These are phyloP conservation scores for Himantopus leucocephalus DNA, from an alignment of 2,113 vertebrate species.

Conservation along the genomic window DNA sequence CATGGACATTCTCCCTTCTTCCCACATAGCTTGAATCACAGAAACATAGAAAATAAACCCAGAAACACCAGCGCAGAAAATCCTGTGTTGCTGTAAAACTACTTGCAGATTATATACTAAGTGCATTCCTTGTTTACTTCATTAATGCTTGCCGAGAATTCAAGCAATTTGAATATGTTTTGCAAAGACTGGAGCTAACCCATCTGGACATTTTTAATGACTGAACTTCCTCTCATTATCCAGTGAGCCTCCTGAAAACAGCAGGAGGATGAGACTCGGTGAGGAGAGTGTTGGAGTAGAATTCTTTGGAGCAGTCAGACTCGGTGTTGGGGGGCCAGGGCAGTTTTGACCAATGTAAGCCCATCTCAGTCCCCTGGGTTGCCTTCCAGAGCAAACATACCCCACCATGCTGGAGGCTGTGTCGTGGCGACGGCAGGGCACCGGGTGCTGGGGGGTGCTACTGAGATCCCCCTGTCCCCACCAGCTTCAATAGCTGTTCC, in stretches of 20 bases:
- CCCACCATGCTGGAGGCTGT: fast-evolving
- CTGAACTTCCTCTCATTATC: not conserved
- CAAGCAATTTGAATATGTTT: not conserved
- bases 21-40: not conserved
- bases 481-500: not conserved
- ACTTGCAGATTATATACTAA: fast-evolving
- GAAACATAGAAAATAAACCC: not conserved
- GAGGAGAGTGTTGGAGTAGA: not conserved
- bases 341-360: not conserved
- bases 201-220: not conserved
- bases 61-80: not conserved
- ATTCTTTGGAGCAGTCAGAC: not conserved
- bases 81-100: not conserved
- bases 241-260: not conserved
- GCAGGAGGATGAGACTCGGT: not conserved
- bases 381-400: not conserved
- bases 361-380: not conserved
- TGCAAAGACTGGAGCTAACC: not conserved
- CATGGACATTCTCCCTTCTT: not conserved
- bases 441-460: not conserved
- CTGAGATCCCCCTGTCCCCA: not conserved
- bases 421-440: fast-evolving
- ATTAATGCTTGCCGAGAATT: not conserved
- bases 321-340: fast-evolving
- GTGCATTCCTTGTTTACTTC: not conserved